Conservation (phyloP, 2,797 vertebrate species). For the Anguilla anguilla region DNA sequence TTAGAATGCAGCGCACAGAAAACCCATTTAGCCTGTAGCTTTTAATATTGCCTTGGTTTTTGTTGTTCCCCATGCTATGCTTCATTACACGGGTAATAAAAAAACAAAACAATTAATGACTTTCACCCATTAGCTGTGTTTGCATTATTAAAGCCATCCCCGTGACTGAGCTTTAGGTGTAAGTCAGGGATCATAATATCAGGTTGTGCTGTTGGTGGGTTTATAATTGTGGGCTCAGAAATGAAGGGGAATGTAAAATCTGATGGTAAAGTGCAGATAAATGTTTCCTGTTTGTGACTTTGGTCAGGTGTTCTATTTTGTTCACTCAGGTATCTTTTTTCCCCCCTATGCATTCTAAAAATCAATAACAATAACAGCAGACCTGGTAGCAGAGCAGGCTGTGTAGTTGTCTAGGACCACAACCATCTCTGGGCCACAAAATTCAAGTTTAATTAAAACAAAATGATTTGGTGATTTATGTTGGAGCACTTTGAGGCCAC, state of each 20-base stretch:
- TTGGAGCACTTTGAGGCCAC: neutral
- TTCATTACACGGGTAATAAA: constrained; percentile 7
- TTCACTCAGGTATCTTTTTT: too few species aligned
- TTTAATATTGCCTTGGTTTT: neutral
- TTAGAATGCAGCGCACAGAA: neutral
- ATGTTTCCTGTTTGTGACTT: too few species aligned
- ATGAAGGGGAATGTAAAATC: too few species aligned
- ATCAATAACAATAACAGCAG: too few species aligned
- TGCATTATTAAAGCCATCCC: neutral
- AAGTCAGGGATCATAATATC: neutral
- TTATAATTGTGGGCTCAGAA: too few species aligned
- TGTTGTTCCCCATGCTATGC: neutral
- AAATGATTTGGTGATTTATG: neutral
- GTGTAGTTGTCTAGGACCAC: too few species aligned
- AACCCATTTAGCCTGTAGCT: neutral
- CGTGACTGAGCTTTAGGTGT: neutral
- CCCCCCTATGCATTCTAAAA: too few species aligned
- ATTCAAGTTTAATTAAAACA: too few species aligned
- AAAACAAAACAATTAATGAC: neutral
- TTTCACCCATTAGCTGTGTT: neutral
- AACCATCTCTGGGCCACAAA: too few species aligned
- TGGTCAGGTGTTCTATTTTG: too few species aligned
- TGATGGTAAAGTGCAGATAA: too few species aligned
- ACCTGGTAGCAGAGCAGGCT: too few species aligned
- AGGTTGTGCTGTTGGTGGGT: neutral